phyloP scores from a whole-genome alignment of 2,888 invertebrate species.

The Lasioglossum oenotherae region DNA sequence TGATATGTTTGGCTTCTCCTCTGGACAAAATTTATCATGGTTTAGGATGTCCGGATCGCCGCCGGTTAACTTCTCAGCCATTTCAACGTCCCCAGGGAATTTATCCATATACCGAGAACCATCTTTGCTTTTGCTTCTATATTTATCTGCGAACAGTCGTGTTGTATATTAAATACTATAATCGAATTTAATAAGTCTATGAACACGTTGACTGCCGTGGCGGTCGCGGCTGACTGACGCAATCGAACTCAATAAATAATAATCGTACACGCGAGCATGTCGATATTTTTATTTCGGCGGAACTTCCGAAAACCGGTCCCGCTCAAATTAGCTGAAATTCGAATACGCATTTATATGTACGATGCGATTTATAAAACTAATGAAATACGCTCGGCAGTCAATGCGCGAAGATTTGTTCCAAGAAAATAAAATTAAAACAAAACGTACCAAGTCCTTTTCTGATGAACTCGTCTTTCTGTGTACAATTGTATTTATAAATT shows the following conservation, averaged over 20 bases:
- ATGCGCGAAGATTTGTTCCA: background rate
- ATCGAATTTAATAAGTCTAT: background rate
- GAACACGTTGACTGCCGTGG: background rate
- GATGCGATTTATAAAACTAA: background rate
- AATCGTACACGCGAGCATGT: background rate
- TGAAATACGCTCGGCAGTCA: background rate
- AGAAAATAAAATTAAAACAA: background rate
- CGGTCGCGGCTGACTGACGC: background rate
- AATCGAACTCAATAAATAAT: background rate
- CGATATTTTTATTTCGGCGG: background rate
- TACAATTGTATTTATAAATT: conserved; percentile 92
- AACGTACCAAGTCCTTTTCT: conserved; percentile 92
- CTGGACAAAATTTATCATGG: conserved; percentile 86
- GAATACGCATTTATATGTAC: too few species aligned
- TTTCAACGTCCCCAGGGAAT: conserved; percentile 91
- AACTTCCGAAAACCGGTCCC: background rate
- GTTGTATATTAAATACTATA: conserved; percentile 1
- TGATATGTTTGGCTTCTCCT: conserved; percentile 85
- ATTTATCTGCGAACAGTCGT: conserved; percentile 85
- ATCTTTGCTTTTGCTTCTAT: conserved; percentile 87
- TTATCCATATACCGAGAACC: conserved; percentile 88
- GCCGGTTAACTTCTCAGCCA: conserved; percentile 90
- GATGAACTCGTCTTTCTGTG: conserved; percentile 92
- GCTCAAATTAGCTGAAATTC: background rate
- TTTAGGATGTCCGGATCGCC: conserved; percentile 90